These are phyloP conservation scores for Teleogryllus oceanicus DNA, from an alignment of 2,888 invertebrate species.

Conservation along the genomic window DNA sequence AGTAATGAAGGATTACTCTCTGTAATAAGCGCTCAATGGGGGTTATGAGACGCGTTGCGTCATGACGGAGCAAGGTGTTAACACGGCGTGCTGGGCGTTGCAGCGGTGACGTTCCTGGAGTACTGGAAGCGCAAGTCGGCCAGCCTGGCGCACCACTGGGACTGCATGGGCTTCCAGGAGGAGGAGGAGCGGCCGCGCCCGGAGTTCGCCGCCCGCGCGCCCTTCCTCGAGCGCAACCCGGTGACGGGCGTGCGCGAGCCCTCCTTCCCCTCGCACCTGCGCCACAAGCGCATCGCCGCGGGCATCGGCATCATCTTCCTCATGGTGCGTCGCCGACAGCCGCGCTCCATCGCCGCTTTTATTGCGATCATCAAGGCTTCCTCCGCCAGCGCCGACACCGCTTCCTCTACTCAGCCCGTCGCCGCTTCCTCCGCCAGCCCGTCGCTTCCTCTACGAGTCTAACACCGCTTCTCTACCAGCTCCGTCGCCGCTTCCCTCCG, in stretches of 20 bases:
- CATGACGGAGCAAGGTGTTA: no score
- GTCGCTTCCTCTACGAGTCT: no score
- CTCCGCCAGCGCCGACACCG: rapidly evolving
- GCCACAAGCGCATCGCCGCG: constrained; percentile 52
- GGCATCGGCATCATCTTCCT: constrained; percentile 53
- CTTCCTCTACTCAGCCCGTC: no score
- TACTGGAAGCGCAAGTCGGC: constrained; percentile 58
- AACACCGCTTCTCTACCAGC: no score
- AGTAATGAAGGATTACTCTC: no score
- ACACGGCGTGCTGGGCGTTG: constrained; percentile 27
- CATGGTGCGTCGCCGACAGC: constrained; percentile 47
- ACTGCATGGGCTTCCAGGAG: constrained; percentile 55
- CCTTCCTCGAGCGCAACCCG: constrained; percentile 52
- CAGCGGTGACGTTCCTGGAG: constrained; percentile 56
- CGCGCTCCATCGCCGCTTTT: no score
- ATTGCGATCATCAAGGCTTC: no score
- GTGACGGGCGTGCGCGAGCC: constrained; percentile 56
- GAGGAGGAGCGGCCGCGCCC: constrained; percentile 56
- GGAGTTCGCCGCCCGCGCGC: constrained; percentile 54
- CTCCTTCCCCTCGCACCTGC: constrained; percentile 50
- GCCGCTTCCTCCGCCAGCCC: no score
- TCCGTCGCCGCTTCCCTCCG: no score
- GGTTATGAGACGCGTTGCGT: no score
- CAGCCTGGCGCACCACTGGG: constrained; percentile 56
- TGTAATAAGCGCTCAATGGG: no score